Evolutionary conservation across 2,888 invertebrate species (phyloP), one percentile per base, ranked within the genome.

Genomic region (Nomada fucata): DNA sequence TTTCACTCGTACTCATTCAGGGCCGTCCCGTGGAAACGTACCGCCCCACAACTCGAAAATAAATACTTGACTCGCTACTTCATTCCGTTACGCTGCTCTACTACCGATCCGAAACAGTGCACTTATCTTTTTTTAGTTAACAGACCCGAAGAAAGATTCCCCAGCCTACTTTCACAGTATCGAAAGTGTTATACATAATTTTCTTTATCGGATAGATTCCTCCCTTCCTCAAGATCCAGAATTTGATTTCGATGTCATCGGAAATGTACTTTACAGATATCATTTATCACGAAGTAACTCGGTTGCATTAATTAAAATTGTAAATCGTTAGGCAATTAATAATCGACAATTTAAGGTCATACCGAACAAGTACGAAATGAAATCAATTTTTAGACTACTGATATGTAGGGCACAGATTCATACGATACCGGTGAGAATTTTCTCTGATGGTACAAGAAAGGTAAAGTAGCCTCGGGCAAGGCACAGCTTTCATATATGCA

Each of bases 1-100:
- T 91, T 91, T 90, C 90, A 89, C 90, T 90, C 80, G 88, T 82
- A 85, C 85, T 87, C 80, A 87, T 86, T 87, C 88, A 90, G 90
- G 89, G 87, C 82, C 89, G 86, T 79, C 76, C 76, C 76, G 83
- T 70, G 82, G 88, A 86, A 89, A 88, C 80, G 76, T 83, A 77
- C 67, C 57, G 63, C 71, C 72, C 84, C 67, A 18, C 26, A 53
- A 29, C 36, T 26, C 42, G 60, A 71, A 72, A 81, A 84, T 76
- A 75, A 75, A 64, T 52, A 63, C 23, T 36, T 26, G 59, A 57
- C 50, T 29, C 73, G 20, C 36, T 23, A 53, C 47, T 26, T 23
- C 20, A 26, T 23, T n/a, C 61, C 73, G 44, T 70, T 57, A 57
- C n/a, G 47, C 42, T 76, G 61, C 60, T 42, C 11, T 47, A 44